Evolutionary conservation across 2,113 vertebrate genomes (phyloP).

Genomic region (Bothrops jararaca): DNA sequence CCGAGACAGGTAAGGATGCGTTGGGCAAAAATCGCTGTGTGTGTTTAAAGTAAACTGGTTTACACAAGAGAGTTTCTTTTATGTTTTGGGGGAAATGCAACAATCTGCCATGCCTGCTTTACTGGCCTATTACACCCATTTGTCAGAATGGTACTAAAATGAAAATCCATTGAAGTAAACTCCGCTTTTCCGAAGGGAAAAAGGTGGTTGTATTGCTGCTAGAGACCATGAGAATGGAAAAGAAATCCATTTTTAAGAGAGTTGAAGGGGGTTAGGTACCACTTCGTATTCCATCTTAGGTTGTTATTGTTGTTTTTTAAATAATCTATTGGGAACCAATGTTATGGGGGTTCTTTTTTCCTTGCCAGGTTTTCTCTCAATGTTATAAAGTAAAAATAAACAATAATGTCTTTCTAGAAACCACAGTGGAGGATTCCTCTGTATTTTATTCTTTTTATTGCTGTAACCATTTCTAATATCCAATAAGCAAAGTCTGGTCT

Average conservation of each 20-base stretch:
- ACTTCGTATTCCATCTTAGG: neutral
- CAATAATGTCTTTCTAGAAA: neutral
- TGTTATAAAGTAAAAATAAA: neutral
- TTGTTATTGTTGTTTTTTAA: neutral
- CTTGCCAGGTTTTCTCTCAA: neutral
- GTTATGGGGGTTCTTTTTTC: neutral
- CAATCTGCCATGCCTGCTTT: conserved; percentile 24
- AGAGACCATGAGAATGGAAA: conserved; percentile 34
- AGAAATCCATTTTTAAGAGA: conserved; percentile 2
- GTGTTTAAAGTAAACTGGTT: conserved; percentile 25
- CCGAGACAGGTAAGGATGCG: conserved; percentile 89
- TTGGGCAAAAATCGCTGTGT: conserved; percentile 22
- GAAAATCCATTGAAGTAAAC: conserved; percentile 56
- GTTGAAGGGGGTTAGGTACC: neutral
- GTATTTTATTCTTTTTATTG: no score
- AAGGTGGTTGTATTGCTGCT: conserved; percentile 43
- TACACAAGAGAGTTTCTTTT: conserved; percentile 57
- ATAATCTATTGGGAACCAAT: neutral
- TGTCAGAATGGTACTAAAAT: conserved; percentile 53
- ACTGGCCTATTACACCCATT: conserved; percentile 46
- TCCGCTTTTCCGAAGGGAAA: conserved; percentile 49
- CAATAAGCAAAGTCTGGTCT: no score
- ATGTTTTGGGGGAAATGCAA: conserved; percentile 44
- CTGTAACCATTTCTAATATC: no score
- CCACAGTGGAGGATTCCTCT: neutral